Conservation (phyloP, 1,140 invertebrate genomes). For the Leptinotarsa lineolata region DNA sequence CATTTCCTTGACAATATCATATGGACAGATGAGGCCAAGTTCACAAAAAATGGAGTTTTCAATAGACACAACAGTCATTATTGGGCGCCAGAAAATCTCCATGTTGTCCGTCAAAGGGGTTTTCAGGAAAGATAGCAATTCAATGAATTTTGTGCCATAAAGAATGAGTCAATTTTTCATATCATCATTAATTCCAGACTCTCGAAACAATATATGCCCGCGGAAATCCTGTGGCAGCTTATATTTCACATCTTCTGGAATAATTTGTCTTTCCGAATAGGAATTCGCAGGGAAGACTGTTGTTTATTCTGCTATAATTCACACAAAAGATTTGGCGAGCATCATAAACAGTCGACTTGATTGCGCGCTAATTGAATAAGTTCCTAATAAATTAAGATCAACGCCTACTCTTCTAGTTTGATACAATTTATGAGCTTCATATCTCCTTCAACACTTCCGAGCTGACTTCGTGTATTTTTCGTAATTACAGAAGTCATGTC, state of each 20-base stretch:
- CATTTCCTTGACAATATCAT: too few species aligned
- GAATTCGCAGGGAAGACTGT: background rate
- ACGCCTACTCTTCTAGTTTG: background rate
- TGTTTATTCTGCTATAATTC: background rate
- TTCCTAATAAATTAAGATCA: background rate
- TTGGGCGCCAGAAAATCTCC: too few species aligned
- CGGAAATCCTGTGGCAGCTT: background rate
- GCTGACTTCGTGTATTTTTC: background rate
- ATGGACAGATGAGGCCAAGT: too few species aligned
- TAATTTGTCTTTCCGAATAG: background rate
- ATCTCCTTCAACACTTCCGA: background rate
- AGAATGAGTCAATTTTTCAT: too few species aligned
- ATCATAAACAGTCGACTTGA: background rate
- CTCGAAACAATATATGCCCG: background rate
- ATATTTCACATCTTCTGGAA: background rate
- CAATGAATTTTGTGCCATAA: too few species aligned
- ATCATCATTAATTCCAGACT: too few species aligned
- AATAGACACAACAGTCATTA: too few species aligned
- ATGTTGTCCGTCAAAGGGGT: too few species aligned
- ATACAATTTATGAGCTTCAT: background rate
- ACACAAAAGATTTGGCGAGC: background rate
- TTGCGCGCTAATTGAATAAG: background rate
- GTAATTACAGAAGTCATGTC: too few species aligned
- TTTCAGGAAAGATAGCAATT: too few species aligned
- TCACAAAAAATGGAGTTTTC: too few species aligned